A percentile compares a stretch with the other conserved stretches of the same genome.
Conservation (phyloP, 2,888 invertebrate species). For the Plebejus argus region DNA sequence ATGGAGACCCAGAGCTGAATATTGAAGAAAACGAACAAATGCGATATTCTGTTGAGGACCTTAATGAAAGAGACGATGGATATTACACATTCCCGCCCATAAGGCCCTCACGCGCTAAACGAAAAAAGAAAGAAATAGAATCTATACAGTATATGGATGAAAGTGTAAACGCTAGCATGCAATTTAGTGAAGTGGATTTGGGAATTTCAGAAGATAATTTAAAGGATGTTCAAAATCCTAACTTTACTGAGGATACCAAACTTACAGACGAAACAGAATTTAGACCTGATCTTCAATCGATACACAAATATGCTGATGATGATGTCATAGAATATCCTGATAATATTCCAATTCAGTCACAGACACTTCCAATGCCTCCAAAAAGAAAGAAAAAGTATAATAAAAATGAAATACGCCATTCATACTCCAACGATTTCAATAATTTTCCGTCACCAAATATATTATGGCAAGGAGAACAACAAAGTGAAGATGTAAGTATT, state of each 20-base stretch:
- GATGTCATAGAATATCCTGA: constrained; percentile 79
- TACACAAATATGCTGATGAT: constrained; percentile 74
- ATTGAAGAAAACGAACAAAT: constrained; percentile 62
- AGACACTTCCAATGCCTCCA: constrained; percentile 74
- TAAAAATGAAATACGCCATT: constrained; percentile 59
- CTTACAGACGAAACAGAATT: constrained; percentile 57
- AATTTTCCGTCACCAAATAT: constrained; percentile 51
- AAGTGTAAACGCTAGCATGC: constrained; percentile 65
- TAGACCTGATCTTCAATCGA: constrained; percentile 65
- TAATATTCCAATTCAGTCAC: constrained; percentile 66
- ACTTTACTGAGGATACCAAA: constrained; percentile 49
- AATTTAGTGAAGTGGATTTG: constrained; percentile 73
- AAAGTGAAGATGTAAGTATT: constrained; percentile 68
- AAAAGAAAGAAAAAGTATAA: constrained; percentile 64
- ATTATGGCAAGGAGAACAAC: constrained; percentile 60
- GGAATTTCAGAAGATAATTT: constrained; percentile 77
- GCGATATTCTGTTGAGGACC: constrained; percentile 67
- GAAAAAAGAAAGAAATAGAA: constrained; percentile 70
- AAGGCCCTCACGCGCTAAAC: constrained; percentile 79
- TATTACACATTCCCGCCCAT: constrained; percentile 80
- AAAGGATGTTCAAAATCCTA: constrained; percentile 51
- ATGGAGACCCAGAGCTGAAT: constrained; percentile 65
- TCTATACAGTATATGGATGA: constrained; percentile 70
- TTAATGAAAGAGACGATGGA: constrained; percentile 75
- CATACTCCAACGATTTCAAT: constrained; percentile 66